A percentile compares a stretch with the other conserved stretches of the same genome.
phyloP scores from a whole-genome alignment of 2,888 invertebrate genomes.

The Dendrolimus pini region DNA sequence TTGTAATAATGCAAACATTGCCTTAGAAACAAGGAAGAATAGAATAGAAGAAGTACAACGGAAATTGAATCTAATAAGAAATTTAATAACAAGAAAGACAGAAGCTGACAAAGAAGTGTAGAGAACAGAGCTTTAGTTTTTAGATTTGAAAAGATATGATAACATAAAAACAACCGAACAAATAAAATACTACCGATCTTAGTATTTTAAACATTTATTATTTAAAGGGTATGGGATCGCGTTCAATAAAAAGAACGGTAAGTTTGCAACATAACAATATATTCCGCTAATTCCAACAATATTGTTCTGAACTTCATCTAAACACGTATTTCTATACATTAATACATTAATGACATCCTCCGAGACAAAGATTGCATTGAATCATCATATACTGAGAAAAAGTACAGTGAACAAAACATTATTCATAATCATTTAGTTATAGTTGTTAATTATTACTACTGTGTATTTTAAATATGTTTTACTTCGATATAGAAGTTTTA shows the following conservation, averaged over 20 bases:
- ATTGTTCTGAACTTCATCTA: conserved; percentile 39
- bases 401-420: conserved; percentile 60
- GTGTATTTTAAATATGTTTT: conserved; percentile 57
- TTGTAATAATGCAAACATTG: too few relatives aligned
- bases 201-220: neutral
- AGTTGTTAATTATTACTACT: conserved; percentile 59
- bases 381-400: conserved; percentile 61
- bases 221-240: conserved; percentile 26
- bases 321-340: conserved; percentile 21
- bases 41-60: too few relatives aligned
- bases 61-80: too few relatives aligned
- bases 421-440: conserved; percentile 45
- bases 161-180: conserved; percentile 31
- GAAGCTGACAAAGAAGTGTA: conserved; percentile 6
- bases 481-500: conserved; percentile 55
- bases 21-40: too few relatives aligned
- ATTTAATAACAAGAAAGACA: conserved; percentile 29
- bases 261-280: conserved; percentile 71
- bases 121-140: too few relatives aligned
- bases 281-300: conserved; percentile 69
- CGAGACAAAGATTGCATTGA: conserved; percentile 75
- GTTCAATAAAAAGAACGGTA: conserved; percentile 62
- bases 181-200: conserved; percentile 13
- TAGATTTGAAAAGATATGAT: conserved; percentile 36
- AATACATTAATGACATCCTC: conserved; percentile 40